Percentiles rank a stretch among this genome's conserved stretches.
phyloP scores from a whole-genome alignment of 1,140 invertebrate genomes.

The Melitaea cinxia region DNA sequence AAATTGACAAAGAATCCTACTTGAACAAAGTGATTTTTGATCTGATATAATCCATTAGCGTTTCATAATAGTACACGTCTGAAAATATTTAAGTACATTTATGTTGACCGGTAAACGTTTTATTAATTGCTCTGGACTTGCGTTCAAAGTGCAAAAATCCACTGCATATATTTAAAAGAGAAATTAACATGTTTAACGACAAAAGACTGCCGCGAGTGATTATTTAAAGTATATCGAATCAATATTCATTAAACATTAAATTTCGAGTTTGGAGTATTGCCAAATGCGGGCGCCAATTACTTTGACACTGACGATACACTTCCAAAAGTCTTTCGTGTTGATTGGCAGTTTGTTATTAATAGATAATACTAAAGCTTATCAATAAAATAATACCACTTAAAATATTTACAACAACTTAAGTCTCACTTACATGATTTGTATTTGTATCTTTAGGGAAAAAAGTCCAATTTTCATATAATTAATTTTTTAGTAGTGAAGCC shows the following conservation, averaged over 20 bases:
- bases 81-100: not conserved
- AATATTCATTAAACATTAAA: slow-evolving; percentile 45
- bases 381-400: too few species aligned
- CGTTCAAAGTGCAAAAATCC: slow-evolving; percentile 9
- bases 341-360: not conserved
- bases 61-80: not conserved
- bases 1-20: too few species aligned
- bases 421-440: too few species aligned
- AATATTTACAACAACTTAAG: too few species aligned
- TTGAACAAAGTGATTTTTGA: too few species aligned
- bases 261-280: slow-evolving; percentile 36
- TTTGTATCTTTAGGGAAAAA: too few species aligned
- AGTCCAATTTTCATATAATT: too few species aligned
- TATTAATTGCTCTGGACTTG: not conserved
- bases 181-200: slow-evolving; percentile 41
- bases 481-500: too few species aligned
- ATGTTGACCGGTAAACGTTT: not conserved
- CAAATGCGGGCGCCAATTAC: slow-evolving; percentile 37
- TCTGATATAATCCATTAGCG: too few species aligned
- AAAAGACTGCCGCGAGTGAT: slow-evolving; percentile 36
- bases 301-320: slow-evolving; percentile 26
- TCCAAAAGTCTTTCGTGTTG: not conserved
- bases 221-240: slow-evolving; percentile 45
- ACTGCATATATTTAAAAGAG: slow-evolving; percentile 29
- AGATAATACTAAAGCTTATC: too few species aligned